Base-by-base conservation (phyloP, 2,888 invertebrate species). In the Drosophila nigricruria region DNA sequence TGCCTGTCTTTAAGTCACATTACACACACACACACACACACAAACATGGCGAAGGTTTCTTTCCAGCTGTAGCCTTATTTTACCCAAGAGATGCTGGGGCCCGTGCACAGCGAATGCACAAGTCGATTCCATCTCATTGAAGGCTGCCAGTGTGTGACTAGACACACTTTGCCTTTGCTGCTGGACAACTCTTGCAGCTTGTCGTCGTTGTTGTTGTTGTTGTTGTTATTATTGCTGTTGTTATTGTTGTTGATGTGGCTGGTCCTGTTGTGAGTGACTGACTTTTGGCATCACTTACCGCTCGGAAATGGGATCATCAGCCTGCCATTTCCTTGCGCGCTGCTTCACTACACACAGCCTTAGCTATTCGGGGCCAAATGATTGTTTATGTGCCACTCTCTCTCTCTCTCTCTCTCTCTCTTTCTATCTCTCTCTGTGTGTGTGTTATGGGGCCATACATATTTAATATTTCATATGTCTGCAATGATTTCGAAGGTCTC, bases 401-500 rank as follows among this genome's bases (percentile, higher is more conserved):
- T 58, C 45, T 32, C 38, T 53, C 36, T 61, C 27, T 47, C n/a
- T 5, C 10, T 62, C 12, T 58, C 42, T 40, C 36, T 53, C 32
- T 65, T 16, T 45, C 14, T 25, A 8, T 42, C 12, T 9, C 36
- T 32, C 30, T 49, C 32, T 52, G 23, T 68, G 16, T 36, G 16
- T 59, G 27, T 27, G 47, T 32, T 63, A 57, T 61, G 61, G 32
- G 49, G 62, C 66, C 76, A 88, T 88, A 89, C 90, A 87, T 90
- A 88, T 88, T 91, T 91, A 91, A 91, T 91, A 91, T 92, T 91
- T 91, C 90, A 92, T 91, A 91, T 88, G 89, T 92, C 91, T 92
- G 91, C 92, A 92, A 91, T 87, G 90, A 90, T 91, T 90, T 91
- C 80, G 62, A 79, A 84, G 86, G 79, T 77, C 74, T 67, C 77